Evolutionary conservation across 2,113 vertebrate genomes (phyloP), one percentile per base, ranked within the genome.

Genomic region (Pseudorasbora parva): DNA sequence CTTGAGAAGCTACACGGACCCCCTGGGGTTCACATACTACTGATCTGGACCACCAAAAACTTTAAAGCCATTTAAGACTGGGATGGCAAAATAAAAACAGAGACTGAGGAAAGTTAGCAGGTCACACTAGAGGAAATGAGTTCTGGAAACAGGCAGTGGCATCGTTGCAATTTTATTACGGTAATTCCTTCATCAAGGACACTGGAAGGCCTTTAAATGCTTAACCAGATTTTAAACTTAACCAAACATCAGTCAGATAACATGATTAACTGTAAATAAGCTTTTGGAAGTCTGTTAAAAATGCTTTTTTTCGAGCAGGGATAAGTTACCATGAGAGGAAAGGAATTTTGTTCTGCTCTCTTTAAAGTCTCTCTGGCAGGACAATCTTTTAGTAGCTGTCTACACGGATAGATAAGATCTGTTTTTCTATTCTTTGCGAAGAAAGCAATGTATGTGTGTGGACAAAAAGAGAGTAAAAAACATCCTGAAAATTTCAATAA

Each of bases 331-430:
- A 25, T 33, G 60, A 33, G 59, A 17, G 41, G 60, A 79, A 79
- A 47, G 59, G 41, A 79, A 66, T 79, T 79, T 79, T 79, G 78
- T 79, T 79, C 17, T 79, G 59, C 41, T 64, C 78, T 66, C 59
- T 79, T 79, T 62, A 79, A 79, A 79, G 77, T 79, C 77, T 79
- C 1, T 79, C 78, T 47, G 59, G 43, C 78, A 79, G 59, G 25
- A 49, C 78, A 21, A 66, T 66, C 59, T 66, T 49, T 79, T 43
- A 49, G 78, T 66, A 79, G 59, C 78, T 66, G 78, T 79, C 78
- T 66, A 66, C 78, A 79, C 0, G 14, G n/a, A 60, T 5, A 62
- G 76, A 78, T 79, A 47, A 51, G 43, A 79, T 79, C 78, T 79
- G 78, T 66, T 66, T 49, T 79, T 17, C 43, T 11, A 49, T 66